Conservation (phyloP, 2,113 vertebrate genomes). For the Grantiella picta region DNA sequence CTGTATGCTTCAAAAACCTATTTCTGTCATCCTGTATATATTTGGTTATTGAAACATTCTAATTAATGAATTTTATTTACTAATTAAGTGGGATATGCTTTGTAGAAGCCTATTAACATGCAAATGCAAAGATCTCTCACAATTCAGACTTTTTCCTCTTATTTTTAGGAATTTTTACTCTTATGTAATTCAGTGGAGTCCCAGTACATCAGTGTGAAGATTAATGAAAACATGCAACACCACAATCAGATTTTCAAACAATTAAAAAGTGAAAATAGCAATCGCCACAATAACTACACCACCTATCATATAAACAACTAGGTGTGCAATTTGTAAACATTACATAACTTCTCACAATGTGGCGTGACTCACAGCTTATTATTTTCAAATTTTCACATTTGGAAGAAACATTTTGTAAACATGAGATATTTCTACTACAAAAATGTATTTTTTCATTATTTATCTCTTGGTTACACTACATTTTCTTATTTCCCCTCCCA, state of each 20-base stretch:
- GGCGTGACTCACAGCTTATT: background rate
- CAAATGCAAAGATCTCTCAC: background rate
- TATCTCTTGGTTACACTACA: background rate
- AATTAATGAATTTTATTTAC: background rate
- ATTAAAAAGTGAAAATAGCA: background rate
- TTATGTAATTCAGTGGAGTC: background rate
- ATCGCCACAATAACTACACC: background rate
- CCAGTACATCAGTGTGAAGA: background rate
- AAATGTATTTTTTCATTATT: background rate
- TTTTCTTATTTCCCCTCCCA: background rate
- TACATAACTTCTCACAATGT: background rate
- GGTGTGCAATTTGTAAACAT: background rate
- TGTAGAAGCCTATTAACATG: background rate
- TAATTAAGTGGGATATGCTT: background rate
- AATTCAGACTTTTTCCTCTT: background rate
- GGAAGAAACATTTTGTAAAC: background rate
- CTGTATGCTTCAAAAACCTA: background rate
- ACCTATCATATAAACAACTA: background rate
- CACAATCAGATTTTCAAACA: background rate
- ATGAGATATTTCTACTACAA: background rate
- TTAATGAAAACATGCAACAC: background rate
- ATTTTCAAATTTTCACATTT: background rate
- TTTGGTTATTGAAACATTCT: background rate
- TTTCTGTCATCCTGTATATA: background rate
- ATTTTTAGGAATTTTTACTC: no score